Evolutionary conservation across 2,113 vertebrate species (phyloP), one percentile per base, ranked within the genome.

Genomic region (Cnemophilus loriae): DNA sequence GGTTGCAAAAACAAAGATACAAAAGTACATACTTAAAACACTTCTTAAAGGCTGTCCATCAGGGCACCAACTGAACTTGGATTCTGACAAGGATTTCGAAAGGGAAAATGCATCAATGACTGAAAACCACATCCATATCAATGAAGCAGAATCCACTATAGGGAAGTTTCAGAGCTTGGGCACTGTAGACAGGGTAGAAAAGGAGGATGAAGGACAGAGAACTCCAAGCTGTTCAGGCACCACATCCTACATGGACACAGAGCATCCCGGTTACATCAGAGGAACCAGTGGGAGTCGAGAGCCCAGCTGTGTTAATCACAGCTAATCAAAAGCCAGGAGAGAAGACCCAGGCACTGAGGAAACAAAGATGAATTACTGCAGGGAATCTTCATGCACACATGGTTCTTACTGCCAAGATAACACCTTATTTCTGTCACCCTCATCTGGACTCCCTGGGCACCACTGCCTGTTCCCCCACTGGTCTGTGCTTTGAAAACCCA

Each of bases 281-380:
- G 39, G 57, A 79, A 67, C 42, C 3, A 6, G 1, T 4, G 32
- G 19, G 65, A 57, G 32, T 9, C 0, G 0, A 67, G 30, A 70
- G n/a, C 3, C 39, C 44, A 42, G 35, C 50, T 81, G 23, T 35
- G 15, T 35, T 68, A 37, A 79, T 14, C 71, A 87, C 5, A 2
- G 33, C 81, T 92, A 15, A 81, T n/a, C 17, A 65, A 81, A 90
- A 78, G 35, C 18, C 69, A 57, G n/a, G 23, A 57, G 50, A 65
- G 37, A 80, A 92, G 60, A 70, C 26, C 13, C 16, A 7, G 30
- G 15, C 47, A 78, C 41, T 37, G 32, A 75, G 39, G n/a, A 84
- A 81, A 64, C 3, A 67, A 52, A 69, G 37, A 49, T 16, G 0
- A 87, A 84, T 39, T 5, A 1, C 39, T 80, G 44, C 19, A 61